These are phyloP conservation scores for Ditula angustiorana DNA, from an alignment of 2,888 invertebrate genomes.

Conservation along the genomic window DNA sequence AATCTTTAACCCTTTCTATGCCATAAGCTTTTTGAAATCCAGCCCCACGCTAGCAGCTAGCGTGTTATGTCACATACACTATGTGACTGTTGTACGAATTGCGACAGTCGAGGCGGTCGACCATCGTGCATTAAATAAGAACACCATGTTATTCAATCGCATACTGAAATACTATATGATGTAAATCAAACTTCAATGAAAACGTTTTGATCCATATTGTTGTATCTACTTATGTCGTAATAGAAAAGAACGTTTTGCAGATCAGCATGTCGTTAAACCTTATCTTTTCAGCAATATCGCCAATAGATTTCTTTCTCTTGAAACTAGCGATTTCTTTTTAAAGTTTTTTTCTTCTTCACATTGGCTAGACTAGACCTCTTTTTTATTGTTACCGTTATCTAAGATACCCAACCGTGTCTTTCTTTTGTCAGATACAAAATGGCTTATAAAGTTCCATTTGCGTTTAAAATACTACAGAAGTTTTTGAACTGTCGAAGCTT, in stretches of 20 bases:
- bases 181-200: neutral
- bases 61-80: slow-evolving; percentile 69
- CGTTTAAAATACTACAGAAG: neutral
- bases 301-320: slow-evolving; percentile 6
- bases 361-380: slow-evolving; percentile 9
- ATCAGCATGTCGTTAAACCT: neutral
- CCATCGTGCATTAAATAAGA: slow-evolving; percentile 47
- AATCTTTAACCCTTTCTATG: slow-evolving; percentile 27
- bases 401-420: neutral
- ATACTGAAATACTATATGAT: slow-evolving; percentile 19
- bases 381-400: neutral
- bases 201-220: neutral
- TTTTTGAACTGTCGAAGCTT: neutral
- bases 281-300: neutral
- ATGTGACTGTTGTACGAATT: slow-evolving; percentile 65
- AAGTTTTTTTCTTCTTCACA: neutral
- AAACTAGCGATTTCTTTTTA: slow-evolving; percentile 5
- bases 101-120: slow-evolving; percentile 58
- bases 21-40: slow-evolving; percentile 54
- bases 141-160: slow-evolving; percentile 49
- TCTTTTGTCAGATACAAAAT: neutral
- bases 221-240: neutral
- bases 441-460: neutral
- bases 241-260: neutral
- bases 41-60: slow-evolving; percentile 47